Evolutionary conservation across 1,140 invertebrate species (phyloP), one percentile per base, ranked within the genome.

Genomic region (Apis dorsata): DNA sequence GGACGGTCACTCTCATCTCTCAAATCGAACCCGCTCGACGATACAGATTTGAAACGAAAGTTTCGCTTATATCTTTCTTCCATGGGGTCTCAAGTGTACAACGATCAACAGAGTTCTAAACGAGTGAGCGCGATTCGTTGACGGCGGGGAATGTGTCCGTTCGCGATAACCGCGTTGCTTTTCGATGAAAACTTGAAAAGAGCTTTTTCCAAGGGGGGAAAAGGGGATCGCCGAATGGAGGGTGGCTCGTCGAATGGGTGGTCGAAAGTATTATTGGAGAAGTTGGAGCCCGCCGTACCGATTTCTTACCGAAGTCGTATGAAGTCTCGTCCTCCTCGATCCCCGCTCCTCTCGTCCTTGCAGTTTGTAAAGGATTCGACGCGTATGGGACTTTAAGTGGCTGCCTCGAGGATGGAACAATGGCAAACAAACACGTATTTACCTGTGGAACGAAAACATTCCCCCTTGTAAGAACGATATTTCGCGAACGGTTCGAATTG

Each of bases 91-190:
- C 70, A 21, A 55, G 60, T 82, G 84, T 71, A 72, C 65, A 60
- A 62, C 60, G 62, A 69, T 60, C 62, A 24, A 34, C 34, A 51
- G 70, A 86, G 74, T 86, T 80, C 59, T 53, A 75, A 89, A 85
- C 85, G 86, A 84, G 74, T 77, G 78, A 79, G 85, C 87, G 83
- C 85, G 85, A 90, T 88, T 90, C 82, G 65, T 76, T 81, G 11
- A 5, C 21, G n/a, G 24, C n/a, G 24, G 59, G 55, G 80, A 72
- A 72, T 82, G 68, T 78, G 84, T 83, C 74, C 72, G 57, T 9
- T 59, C 12, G 80, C 70, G 84, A 85, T 85, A 85, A 81, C 79
- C 75, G 73, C 65, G 59, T 79, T 28, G 79, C 79, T 71, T 71
- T 79, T 44, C 84, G 84, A 83, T 85, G 84, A 69, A 85, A 85